phyloP scores from a whole-genome alignment of 2,797 vertebrate genomes.

The Chloroceryle inda region DNA sequence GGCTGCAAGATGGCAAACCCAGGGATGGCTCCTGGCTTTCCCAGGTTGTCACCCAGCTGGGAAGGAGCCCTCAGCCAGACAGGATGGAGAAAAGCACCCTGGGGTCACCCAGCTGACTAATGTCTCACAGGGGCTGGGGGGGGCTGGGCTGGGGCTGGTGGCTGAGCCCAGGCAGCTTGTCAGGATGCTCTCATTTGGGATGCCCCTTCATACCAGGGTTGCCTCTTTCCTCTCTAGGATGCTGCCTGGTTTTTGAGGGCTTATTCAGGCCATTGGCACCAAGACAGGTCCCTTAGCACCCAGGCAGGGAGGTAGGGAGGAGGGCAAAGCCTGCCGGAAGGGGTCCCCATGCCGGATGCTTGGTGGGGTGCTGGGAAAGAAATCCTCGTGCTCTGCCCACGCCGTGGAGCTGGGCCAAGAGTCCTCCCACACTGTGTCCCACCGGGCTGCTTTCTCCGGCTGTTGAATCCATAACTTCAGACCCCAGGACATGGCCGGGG shows the following conservation, averaged over 20 bases:
- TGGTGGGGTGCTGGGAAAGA: constrained; percentile 47
- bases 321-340: neutral
- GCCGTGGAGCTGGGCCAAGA: constrained; percentile 37
- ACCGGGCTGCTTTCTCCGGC: constrained; percentile 48
- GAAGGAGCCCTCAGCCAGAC: neutral
- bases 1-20: neutral
- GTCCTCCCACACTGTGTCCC: constrained; percentile 47
- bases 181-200: neutral
- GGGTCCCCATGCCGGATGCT: neutral
- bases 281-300: neutral
- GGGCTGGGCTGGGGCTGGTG: neutral
- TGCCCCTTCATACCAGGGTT: neutral
- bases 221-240: neutral
- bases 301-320: fast-evolving
- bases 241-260: neutral
- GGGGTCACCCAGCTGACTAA: neutral
- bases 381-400: constrained; percentile 57
- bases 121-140: neutral
- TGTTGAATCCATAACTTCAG: constrained; percentile 73
- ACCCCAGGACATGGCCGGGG: constrained; percentile 30
- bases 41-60: neutral
- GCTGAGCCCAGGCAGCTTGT: neutral
- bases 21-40: neutral
- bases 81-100: neutral
- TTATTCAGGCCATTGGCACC: fast-evolving